Percentiles rank a stretch among this genome's conserved stretches.
Evolutionary conservation across 1,140 invertebrate genomes (phyloP).

Genomic region (Teleogryllus occipitalis): DNA sequence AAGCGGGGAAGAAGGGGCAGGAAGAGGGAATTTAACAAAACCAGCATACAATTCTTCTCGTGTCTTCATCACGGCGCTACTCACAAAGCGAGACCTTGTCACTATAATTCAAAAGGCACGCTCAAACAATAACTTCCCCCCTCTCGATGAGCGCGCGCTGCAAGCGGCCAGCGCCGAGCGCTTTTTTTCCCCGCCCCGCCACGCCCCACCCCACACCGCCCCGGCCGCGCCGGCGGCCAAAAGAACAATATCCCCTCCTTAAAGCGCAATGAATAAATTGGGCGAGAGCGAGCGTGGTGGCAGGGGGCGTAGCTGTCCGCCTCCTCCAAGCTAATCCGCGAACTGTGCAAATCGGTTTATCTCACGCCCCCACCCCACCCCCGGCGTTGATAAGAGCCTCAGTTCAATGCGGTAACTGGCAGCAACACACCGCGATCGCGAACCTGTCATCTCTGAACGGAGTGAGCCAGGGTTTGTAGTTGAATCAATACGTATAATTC

Average conservation of each 20-base stretch:
- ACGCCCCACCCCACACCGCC: too few species aligned
- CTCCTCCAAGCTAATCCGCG: background rate
- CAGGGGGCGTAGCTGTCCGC: background rate
- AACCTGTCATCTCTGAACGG: too few species aligned
- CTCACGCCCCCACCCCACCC: too few species aligned
- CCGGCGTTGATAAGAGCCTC: too few species aligned
- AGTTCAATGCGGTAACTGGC: too few species aligned
- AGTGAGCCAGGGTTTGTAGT: too few species aligned
- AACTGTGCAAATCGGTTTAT: background rate
- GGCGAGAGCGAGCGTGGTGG: background rate
- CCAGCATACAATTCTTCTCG: background rate
- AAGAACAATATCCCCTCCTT: background rate
- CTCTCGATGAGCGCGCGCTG: background rate
- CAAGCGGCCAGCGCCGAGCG: too few species aligned
- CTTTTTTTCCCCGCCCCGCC: background rate
- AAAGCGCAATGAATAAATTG: constrained; percentile 2
- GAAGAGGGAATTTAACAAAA: background rate
- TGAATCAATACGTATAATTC: too few species aligned
- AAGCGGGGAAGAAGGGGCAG: background rate
- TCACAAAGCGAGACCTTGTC: background rate
- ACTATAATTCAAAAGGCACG: constrained; percentile 1
- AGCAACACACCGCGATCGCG: too few species aligned
- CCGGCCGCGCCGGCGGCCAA: background rate
- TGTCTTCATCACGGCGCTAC: background rate
- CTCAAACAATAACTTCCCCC: background rate